Percentiles rank a stretch among this genome's conserved stretches.
Evolutionary conservation across 2,797 vertebrate genomes (phyloP).

Genomic region (Rhynchonycteris naso): DNA sequence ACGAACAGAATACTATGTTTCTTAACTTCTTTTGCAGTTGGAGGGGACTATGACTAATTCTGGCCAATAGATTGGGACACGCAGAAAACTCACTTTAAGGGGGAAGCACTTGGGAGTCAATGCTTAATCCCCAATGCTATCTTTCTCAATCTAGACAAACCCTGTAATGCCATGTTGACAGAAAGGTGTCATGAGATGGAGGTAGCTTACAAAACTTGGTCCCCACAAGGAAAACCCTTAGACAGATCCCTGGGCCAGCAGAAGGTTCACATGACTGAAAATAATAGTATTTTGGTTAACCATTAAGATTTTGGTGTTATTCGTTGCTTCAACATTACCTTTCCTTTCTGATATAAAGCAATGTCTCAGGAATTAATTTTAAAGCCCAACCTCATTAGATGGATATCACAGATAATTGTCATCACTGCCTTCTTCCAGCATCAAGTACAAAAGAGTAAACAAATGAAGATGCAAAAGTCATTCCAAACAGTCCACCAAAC

Average conservation of each 20-base stretch:
- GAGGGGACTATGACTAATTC: background rate
- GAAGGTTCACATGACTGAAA: background rate
- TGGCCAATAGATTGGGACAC: background rate
- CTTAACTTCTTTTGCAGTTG: background rate
- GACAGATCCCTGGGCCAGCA: background rate
- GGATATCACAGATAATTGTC: background rate
- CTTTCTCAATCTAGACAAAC: background rate
- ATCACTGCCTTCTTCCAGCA: background rate
- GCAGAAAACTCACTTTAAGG: background rate
- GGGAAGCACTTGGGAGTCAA: background rate
- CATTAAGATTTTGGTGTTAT: background rate
- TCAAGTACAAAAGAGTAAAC: background rate
- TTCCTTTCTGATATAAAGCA: background rate
- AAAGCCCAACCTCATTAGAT: background rate
- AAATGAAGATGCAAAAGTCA: background rate
- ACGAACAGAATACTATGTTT: background rate
- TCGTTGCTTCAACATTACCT: background rate
- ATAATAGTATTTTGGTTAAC: background rate
- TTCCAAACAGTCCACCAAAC: background rate
- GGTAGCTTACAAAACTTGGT: background rate
- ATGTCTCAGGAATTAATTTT: slow-evolving; percentile 26
- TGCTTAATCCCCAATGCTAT: background rate
- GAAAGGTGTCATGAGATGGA: background rate
- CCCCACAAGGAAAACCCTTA: background rate
- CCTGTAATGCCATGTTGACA: background rate